phyloP scores from a whole-genome alignment of 2,113 vertebrate genomes.

The Neopipo cinnamomea region DNA sequence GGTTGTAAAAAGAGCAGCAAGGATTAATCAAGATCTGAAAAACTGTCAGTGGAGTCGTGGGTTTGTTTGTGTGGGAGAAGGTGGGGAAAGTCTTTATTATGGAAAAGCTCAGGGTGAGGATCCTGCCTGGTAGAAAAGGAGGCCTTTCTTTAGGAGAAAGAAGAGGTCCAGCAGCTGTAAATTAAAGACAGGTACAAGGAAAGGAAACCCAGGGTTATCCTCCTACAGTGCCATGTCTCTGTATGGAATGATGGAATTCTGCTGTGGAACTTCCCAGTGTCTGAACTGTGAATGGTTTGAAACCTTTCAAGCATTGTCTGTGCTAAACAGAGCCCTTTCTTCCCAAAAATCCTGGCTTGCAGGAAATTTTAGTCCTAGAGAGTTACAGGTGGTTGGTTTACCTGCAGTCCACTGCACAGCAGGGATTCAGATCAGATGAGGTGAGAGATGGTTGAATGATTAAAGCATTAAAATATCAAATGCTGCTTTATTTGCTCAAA shows the following conservation, averaged over 20 bases:
- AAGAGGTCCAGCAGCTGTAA: neutral
- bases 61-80: neutral
- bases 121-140: neutral
- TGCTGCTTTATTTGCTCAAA: neutral
- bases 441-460: neutral
- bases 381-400: neutral
- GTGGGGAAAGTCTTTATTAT: neutral
- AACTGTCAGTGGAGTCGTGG: neutral
- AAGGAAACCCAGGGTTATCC: neutral
- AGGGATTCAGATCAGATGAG: neutral
- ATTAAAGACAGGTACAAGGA: neutral
- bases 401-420: neutral
- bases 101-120: neutral
- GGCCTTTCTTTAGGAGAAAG: neutral
- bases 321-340: neutral
- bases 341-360: neutral
- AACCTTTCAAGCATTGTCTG: neutral
- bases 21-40: neutral
- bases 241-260: neutral
- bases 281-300: neutral
- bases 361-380: neutral
- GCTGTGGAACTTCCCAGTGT: fast-evolving
- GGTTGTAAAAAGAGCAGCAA: neutral
- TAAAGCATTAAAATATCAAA: fast-evolving
- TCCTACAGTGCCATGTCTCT: neutral